These are phyloP conservation scores for Nomada flava DNA, from an alignment of 2,888 invertebrate genomes.

Conservation along the genomic window DNA sequence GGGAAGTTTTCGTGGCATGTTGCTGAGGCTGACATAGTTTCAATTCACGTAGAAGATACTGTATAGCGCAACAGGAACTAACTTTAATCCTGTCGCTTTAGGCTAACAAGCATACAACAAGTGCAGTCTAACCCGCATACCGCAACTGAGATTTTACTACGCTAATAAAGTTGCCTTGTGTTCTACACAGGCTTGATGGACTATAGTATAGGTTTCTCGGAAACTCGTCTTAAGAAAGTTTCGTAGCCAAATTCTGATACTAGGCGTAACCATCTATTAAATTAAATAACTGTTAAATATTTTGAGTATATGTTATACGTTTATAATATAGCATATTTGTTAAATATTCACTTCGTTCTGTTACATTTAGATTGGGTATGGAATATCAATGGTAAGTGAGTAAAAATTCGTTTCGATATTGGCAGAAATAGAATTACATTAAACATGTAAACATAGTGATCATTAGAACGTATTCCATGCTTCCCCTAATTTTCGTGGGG, in stretches of 20 bases:
- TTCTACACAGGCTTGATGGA: not conserved
- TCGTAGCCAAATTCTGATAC: not conserved
- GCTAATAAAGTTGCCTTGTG: constrained; percentile 17
- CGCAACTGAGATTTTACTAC: constrained; percentile 17
- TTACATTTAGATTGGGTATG: no score
- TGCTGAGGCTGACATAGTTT: constrained; percentile 1
- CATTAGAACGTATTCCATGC: not conserved
- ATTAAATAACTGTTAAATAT: no score
- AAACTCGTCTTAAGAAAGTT: not conserved
- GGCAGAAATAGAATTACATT: no score
- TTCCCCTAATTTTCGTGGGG: not conserved
- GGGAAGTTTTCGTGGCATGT: not conserved
- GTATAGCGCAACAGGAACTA: constrained; percentile 8
- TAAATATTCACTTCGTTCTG: no score
- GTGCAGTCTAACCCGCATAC: constrained; percentile 26
- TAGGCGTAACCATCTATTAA: not conserved
- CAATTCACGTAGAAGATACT: constrained; percentile 24
- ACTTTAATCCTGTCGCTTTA: constrained; percentile 35
- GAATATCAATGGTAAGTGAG: no score
- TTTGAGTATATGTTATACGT: no score
- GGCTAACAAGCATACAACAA: constrained; percentile 31
- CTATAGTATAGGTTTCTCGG: not conserved
- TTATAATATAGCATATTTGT: no score
- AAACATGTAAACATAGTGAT: no score
- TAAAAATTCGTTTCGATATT: no score